phyloP scores from a whole-genome alignment of 2,113 vertebrate genomes.

The Regulus satrapa region DNA sequence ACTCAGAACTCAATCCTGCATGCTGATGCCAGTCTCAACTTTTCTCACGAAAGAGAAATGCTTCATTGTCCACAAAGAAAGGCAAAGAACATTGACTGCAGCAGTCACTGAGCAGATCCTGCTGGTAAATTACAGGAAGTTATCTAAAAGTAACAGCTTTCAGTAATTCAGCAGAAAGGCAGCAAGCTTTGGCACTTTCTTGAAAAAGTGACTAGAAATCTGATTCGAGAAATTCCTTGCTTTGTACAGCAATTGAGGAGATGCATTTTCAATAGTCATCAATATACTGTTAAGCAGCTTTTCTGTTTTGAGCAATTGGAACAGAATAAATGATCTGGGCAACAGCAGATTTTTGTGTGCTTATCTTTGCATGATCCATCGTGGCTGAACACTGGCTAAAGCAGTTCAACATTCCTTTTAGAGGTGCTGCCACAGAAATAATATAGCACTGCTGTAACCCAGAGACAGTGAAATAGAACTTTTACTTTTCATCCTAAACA shows the following conservation, averaged over 20 bases:
- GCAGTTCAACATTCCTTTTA: background rate
- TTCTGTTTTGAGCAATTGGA: background rate
- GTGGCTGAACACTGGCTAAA: background rate
- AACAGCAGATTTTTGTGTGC: background rate
- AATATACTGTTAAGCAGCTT: background rate
- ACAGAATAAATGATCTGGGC: background rate
- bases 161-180: constrained; percentile 6
- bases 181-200: constrained; percentile 42
- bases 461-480: background rate
- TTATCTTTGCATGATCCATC: background rate
- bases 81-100: constrained; percentile 11
- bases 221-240: background rate
- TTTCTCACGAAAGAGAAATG: background rate
- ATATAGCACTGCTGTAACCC: background rate
- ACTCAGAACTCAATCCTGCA: background rate
- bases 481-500: background rate
- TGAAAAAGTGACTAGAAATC: background rate
- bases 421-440: background rate
- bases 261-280: background rate
- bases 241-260: background rate
- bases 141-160: constrained; percentile 67
- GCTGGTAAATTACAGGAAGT: constrained; percentile 74
- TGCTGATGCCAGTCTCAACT: background rate
- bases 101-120: constrained; percentile 6
- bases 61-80: constrained; percentile 7